phyloP scores from a whole-genome alignment of 2,888 invertebrate species.

The Lasius fuliginosus region DNA sequence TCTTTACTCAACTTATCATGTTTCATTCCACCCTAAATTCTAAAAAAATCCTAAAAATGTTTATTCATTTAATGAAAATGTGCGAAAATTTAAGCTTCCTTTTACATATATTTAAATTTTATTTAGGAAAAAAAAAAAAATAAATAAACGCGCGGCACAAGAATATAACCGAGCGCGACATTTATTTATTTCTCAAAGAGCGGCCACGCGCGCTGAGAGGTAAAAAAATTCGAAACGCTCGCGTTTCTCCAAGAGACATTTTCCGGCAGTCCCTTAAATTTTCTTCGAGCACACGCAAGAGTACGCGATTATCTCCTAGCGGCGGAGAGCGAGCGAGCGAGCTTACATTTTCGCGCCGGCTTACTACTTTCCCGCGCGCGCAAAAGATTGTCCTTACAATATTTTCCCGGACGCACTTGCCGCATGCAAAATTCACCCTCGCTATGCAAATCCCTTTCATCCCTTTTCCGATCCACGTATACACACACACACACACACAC shows the following conservation, averaged over 20 bases:
- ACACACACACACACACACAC: neutral
- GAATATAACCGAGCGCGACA: neutral
- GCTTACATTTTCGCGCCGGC: conserved; percentile 28
- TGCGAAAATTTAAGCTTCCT: neutral
- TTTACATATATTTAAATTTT: neutral
- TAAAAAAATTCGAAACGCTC: conserved; percentile 17
- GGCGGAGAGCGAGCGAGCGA: neutral
- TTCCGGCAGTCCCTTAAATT: conserved; percentile 35
- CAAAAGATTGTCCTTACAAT: conserved; percentile 52
- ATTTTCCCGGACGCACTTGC: conserved; percentile 50
- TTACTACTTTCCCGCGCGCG: conserved; percentile 42
- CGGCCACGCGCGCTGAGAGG: neutral
- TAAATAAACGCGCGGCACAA: neutral
- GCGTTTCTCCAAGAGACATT: neutral
- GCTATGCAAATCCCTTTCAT: conserved; percentile 56
- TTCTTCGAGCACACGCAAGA: conserved; percentile 26
- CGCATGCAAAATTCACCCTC: conserved; percentile 52
- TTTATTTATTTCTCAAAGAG: neutral
- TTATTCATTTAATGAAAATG: neutral
- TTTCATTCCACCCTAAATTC: neutral
- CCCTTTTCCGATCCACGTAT: conserved; percentile 26
- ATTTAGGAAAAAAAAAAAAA: neutral
- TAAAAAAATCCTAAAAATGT: neutral
- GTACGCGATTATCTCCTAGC: conserved; percentile 41
- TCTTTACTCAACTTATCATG: neutral